Conservation (phyloP, 2,888 invertebrate genomes). For the Tortricodes alternella region DNA sequence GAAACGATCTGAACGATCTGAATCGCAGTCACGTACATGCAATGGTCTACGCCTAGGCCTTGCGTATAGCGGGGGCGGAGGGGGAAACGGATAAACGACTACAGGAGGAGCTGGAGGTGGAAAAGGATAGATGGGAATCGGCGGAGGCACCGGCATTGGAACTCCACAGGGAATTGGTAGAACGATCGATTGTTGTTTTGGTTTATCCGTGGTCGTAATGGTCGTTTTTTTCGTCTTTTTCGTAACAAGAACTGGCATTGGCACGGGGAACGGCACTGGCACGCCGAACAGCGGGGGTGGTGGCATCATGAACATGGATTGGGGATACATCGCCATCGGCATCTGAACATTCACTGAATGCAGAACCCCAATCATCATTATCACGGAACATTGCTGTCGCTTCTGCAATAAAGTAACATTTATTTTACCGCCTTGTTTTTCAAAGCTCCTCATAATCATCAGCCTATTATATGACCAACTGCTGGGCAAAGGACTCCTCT, state of each 20-base stretch:
- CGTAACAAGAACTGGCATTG: conserved; percentile 36
- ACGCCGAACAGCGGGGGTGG: conserved; percentile 18
- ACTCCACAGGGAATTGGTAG: not conserved
- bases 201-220: not conserved
- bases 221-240: not conserved
- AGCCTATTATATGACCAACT: too few species aligned
- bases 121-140: conserved; percentile 34
- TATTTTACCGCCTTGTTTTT: too few species aligned
- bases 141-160: conserved; percentile 39
- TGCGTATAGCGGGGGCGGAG: conserved; percentile 8
- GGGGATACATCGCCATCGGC: conserved; percentile 35
- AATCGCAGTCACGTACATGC: too few species aligned
- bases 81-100: conserved; percentile 38
- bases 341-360: conserved; percentile 36
- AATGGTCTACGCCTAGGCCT: too few species aligned
- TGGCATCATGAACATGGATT: conserved; percentile 27
- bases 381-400: too few species aligned
- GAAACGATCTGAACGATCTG: too few species aligned
- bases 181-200: not conserved
- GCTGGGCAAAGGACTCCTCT: too few species aligned
- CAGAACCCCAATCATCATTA: conserved; percentile 32
- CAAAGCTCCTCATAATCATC: too few species aligned
- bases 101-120: conserved; percentile 34
- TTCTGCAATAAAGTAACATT: conserved; percentile 37
- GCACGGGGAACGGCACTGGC: conserved; percentile 36